Conservation (phyloP, 2,113 vertebrate species). For the Uria aalge region DNA sequence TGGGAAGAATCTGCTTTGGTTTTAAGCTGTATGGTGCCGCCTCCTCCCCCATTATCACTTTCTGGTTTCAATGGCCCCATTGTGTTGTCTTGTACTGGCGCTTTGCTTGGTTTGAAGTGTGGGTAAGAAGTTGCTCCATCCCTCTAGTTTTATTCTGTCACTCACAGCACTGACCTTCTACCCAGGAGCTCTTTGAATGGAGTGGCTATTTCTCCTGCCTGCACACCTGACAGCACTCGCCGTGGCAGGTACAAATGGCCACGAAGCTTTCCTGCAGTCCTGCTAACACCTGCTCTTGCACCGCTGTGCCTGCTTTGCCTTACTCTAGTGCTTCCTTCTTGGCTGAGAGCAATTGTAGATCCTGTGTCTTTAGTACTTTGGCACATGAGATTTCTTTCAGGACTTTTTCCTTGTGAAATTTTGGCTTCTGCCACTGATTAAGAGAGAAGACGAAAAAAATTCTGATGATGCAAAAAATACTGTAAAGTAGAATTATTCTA, state of each 20-base stretch:
- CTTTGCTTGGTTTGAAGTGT: slow-evolving; percentile 44
- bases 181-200: background rate
- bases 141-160: background rate
- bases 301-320: background rate
- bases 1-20: slow-evolving; percentile 60
- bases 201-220: background rate
- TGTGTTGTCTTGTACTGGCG: slow-evolving; percentile 34
- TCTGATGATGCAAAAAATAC: slow-evolving; percentile 6
- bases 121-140: slow-evolving; percentile 42
- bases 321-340: background rate
- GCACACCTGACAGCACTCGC: background rate
- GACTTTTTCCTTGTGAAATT: background rate
- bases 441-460: background rate
- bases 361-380: background rate
- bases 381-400: background rate
- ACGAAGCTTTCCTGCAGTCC: background rate
- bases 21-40: slow-evolving; percentile 48
- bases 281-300: background rate
- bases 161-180: background rate
- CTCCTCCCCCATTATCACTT: slow-evolving; percentile 61
- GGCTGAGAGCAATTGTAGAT: background rate
- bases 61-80: slow-evolving; percentile 57
- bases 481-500: background rate
- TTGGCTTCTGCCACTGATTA: background rate
- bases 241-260: background rate